Evolutionary conservation across 2,113 vertebrate genomes (phyloP).

Genomic region (Pelusios castaneus): DNA sequence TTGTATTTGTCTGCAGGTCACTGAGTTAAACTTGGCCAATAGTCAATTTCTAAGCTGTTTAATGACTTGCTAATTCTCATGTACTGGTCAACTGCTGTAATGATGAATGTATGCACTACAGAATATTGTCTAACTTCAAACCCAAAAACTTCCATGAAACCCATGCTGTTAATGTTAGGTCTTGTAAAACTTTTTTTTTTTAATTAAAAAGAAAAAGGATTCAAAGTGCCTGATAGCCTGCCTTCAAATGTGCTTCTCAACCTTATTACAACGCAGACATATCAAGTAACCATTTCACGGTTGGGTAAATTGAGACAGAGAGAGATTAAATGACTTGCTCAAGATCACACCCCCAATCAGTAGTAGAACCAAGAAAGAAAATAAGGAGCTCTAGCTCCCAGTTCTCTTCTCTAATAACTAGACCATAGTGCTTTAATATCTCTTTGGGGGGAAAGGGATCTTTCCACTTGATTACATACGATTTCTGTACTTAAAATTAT

Average conservation of each 20-base stretch:
- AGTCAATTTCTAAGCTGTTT: constrained; percentile 27
- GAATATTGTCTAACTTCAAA: too few relatives aligned
- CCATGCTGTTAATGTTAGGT: neutral
- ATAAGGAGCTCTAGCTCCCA: constrained; percentile 38
- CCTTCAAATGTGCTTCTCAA: neutral
- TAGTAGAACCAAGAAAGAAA: constrained; percentile 35
- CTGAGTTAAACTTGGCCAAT: constrained; percentile 7
- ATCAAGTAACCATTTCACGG: neutral
- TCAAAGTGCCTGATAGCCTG: neutral
- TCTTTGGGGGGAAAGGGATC: neutral
- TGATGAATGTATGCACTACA: neutral
- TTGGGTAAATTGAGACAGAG: neutral
- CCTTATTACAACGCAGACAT: neutral
- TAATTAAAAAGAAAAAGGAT: neutral
- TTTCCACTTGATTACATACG: constrained; percentile 11
- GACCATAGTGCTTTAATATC: neutral
- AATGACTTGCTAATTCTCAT: constrained; percentile 11
- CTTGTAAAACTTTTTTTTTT: neutral
- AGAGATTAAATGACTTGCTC: neutral
- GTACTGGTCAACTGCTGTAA: neutral
- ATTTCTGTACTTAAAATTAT: neutral
- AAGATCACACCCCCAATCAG: neutral
- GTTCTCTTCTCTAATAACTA: constrained; percentile 14
- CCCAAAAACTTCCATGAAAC: neutral
- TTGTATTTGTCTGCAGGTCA: neutral